Base-by-base conservation (phyloP, 2,797 vertebrate genomes). In the Zenarchopterus dispar region DNA sequence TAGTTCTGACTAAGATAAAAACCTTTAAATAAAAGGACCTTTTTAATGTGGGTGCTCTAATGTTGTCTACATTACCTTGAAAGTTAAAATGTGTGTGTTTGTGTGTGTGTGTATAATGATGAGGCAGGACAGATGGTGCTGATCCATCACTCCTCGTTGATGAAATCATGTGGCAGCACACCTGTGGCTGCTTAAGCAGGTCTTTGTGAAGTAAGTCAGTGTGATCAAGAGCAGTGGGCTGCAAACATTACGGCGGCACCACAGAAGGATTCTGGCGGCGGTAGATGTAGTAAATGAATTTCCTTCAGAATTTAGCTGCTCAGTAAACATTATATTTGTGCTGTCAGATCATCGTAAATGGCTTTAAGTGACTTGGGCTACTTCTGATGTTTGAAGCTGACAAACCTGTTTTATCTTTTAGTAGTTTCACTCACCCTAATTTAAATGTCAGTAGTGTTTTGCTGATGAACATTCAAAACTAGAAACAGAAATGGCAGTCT, bases 121-220 rank as follows among this genome's bases (percentile, higher is more conserved):
- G 16, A 41, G 22, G 47, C 8, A 3, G 6, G 43, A 6, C 58
- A 75, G 65, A 70, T 68, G 65, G 56, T 45, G 51, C 44, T 21
- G 49, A 78, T 59, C 59, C 59, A 73, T 78, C 53, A 68, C n/a
- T 59, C 66, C 26, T 15, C 43, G 52, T 52, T 70, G 59, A 64
- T 65, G 59, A 62, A 47, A 44, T 56, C 71, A 77, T 46, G 50
- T 74, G 62, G 69, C 67, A 54, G 55, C 68, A 61, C 77, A 72
- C 67, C 80, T 82, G 73, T 52, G 59, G 41, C 73, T 68, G n/a
- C 67, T 56, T 47, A 39, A 64, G 62, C 51, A 31, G 41, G 46
- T 67, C 28, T 54, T 47, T 60, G 60, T 53, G 50, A 22, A 33
- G 44, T 47, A 42, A 53, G 55, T 77, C 52, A 58, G 49, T 19